Conservation (phyloP, 2,888 invertebrate species). For the Pandemis corylana region DNA sequence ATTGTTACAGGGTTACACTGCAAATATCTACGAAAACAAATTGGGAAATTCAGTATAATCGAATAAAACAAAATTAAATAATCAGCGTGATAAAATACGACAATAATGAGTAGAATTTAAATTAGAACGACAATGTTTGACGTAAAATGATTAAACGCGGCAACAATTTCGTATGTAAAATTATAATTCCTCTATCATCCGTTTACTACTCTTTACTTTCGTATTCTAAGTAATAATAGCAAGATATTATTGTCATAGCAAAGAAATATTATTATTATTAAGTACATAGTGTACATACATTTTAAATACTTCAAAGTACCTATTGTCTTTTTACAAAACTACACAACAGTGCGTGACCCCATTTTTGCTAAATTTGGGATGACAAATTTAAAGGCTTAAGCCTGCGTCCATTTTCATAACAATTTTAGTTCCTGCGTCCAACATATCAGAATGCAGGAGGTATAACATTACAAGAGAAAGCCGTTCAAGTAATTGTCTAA, state of each 20-base stretch:
- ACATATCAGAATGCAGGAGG: background rate
- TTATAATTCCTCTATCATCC: no score
- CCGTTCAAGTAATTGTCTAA: background rate
- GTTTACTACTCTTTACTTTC: no score
- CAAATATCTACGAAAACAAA: background rate
- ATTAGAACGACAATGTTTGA: no score
- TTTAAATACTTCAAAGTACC: background rate
- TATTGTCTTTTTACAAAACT: constrained; percentile 1
- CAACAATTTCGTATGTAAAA: no score
- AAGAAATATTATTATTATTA: background rate
- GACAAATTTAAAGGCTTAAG: background rate
- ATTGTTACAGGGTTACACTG: constrained; percentile 33
- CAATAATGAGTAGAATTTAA: no score
- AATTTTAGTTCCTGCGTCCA: no score
- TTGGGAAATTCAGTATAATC: background rate
- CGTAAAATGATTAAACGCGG: no score
- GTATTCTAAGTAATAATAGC: background rate
- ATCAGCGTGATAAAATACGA: no score
- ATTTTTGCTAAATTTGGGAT: background rate
- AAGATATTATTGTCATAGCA: background rate
- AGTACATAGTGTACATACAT: background rate
- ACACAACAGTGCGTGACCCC: background rate
- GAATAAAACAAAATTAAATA: background rate
- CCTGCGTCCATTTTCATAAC: background rate
- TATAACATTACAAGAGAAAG: background rate